Evolutionary conservation across 1,140 invertebrate species (phyloP).

Genomic region (Tribolium castaneum): DNA sequence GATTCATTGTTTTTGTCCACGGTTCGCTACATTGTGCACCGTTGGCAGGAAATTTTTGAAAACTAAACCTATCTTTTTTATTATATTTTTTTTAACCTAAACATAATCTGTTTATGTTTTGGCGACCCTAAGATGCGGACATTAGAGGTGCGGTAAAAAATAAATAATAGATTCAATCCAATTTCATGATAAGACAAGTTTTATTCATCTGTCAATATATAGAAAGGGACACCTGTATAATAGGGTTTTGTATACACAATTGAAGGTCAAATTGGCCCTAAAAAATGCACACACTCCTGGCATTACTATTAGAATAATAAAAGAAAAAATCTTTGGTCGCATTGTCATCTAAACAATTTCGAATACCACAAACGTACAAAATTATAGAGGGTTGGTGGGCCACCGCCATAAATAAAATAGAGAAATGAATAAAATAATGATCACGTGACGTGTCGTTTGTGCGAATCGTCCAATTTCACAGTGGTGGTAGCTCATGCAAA

Average conservation of each 20-base stretch:
- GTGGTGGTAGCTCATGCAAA: conserved; percentile 17
- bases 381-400: not conserved
- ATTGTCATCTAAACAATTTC: not conserved
- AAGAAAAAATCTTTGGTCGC: not conserved
- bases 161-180: not conserved
- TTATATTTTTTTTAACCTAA: too few relatives aligned
- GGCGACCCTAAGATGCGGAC: too few relatives aligned
- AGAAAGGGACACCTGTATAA: not conserved
- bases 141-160: not conserved
- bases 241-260: not conserved
- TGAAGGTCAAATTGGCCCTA: not conserved
- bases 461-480: conserved; percentile 5
- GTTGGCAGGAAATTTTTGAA: too few relatives aligned
- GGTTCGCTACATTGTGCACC: too few relatives aligned
- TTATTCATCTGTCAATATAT: not conserved
- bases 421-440: not conserved
- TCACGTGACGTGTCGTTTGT: not conserved
- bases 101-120: too few relatives aligned
- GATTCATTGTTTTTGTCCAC: too few relatives aligned
- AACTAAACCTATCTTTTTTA: too few relatives aligned
- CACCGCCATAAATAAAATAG: not conserved
- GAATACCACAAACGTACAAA: not conserved
- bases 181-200: not conserved
- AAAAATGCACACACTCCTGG: not conserved
- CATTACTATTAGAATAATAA: not conserved